These are phyloP conservation scores for Elaeidobius kamerunicus DNA, from an alignment of 2,888 invertebrate species.

Conservation along the genomic window DNA sequence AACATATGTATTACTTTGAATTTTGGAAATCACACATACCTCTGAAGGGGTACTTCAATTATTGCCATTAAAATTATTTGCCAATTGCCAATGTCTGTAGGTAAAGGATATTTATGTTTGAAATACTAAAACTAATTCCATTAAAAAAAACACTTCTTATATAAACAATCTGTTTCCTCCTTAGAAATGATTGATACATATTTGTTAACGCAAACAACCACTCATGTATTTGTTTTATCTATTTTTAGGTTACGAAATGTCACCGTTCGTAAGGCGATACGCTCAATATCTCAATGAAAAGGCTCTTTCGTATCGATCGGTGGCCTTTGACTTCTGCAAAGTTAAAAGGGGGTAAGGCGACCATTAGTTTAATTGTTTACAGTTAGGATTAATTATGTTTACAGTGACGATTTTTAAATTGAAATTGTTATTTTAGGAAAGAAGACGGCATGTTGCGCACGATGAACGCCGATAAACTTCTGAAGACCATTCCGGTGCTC, in stretches of 20 bases:
- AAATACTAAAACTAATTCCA: too few species aligned
- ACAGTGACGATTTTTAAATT: too few species aligned
- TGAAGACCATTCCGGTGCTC: slow-evolving; percentile 93
- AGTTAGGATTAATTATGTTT: background rate
- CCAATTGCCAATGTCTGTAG: too few species aligned
- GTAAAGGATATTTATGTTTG: too few species aligned
- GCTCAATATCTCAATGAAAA: slow-evolving; percentile 99
- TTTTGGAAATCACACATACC: too few species aligned
- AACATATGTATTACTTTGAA: too few species aligned
- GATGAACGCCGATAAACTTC: slow-evolving; percentile 95
- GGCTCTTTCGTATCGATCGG: slow-evolving; percentile 95
- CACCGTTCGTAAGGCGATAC: slow-evolving; percentile 95
- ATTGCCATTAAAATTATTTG: too few species aligned
- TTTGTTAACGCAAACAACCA: too few species aligned
- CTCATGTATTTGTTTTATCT: slow-evolving; percentile 10
- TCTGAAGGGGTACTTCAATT: too few species aligned
- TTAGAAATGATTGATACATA: too few species aligned
- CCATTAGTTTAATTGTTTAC: slow-evolving; percentile 2
- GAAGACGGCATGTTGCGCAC: slow-evolving; percentile 95
- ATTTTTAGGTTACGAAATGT: slow-evolving; percentile 58
- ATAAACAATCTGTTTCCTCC: too few species aligned
- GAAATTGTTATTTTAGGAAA: slow-evolving; percentile 62
- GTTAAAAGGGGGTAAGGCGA: slow-evolving; percentile 90
- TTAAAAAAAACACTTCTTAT: too few species aligned
- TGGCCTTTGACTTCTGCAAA: slow-evolving; percentile 99